Percentiles rank a stretch among this genome's conserved stretches.
phyloP scores from a whole-genome alignment of 2,113 vertebrate genomes.

The Mormyrus iriodes region DNA sequence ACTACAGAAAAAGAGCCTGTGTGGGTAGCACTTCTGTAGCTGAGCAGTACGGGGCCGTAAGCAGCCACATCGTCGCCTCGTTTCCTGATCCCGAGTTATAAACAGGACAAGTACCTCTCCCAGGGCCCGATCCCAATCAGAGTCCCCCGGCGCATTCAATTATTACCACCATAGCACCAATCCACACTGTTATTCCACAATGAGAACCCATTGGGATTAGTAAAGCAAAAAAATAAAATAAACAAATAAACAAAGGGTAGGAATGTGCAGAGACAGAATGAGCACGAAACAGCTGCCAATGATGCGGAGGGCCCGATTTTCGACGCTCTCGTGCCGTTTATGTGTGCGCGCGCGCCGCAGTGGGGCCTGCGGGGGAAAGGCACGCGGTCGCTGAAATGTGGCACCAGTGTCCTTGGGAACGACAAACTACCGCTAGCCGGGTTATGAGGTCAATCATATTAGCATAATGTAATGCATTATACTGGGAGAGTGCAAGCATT shows the following conservation, averaged over 20 bases:
- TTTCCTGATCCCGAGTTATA: not conserved
- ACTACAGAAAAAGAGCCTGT: not conserved
- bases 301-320: constrained; percentile 27
- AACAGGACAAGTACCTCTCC: not conserved
- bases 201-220: constrained; percentile 45
- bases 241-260: constrained; percentile 38
- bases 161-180: constrained; percentile 44
- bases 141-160: constrained; percentile 24
- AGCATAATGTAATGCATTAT: not conserved
- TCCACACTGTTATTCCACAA: constrained; percentile 33
- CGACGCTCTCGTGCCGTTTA: not conserved
- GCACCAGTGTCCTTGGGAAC: not conserved
- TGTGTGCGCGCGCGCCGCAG: too few relatives aligned
- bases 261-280: constrained; percentile 47
- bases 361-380: not conserved
- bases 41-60: not conserved
- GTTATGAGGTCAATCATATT: not conserved
- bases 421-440: not conserved
- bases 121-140: constrained; percentile 22
- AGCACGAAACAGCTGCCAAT: constrained; percentile 44
- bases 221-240: constrained; percentile 37
- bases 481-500: not conserved
- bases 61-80: not conserved
- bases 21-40: not conserved
- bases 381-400: not conserved